Evolutionary conservation across 2,797 vertebrate species (phyloP).

Genomic region (Coluber constrictor): DNA sequence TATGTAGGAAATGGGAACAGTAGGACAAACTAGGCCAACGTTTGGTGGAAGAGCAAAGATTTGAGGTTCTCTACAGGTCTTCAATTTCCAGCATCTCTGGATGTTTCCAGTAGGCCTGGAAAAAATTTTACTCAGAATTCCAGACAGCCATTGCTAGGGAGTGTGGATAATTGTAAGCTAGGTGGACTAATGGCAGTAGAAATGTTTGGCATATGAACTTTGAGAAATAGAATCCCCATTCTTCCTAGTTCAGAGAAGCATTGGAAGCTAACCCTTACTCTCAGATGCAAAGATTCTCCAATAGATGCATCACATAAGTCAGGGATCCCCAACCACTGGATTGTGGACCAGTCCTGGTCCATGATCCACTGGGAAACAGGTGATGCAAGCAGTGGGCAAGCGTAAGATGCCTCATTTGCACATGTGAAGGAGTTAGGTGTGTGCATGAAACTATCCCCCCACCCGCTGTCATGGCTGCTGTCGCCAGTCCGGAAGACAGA

Average conservation of each 20-base stretch:
- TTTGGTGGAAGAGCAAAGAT: not conserved
- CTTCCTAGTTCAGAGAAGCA: not conserved
- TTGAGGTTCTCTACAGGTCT: not conserved
- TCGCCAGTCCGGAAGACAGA: too few relatives aligned
- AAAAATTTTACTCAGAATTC: not conserved
- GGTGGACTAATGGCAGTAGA: not conserved
- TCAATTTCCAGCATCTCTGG: not conserved
- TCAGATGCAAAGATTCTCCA: not conserved
- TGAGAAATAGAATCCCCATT: not conserved
- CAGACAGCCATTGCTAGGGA: not conserved
- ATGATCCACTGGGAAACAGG: too few relatives aligned
- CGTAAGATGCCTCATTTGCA: too few relatives aligned
- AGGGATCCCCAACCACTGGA: too few relatives aligned
- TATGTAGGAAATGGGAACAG: too few relatives aligned
- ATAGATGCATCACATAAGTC: not conserved
- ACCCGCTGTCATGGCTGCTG: too few relatives aligned
- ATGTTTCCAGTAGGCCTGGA: not conserved
- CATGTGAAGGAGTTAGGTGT: too few relatives aligned
- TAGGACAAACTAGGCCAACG: not conserved
- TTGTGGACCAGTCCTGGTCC: fast-evolving
- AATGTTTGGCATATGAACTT: not conserved
- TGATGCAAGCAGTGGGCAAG: too few relatives aligned
- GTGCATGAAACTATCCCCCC: too few relatives aligned
- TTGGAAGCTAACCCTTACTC: not conserved
- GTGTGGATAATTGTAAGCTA: not conserved